Base-by-base conservation (phyloP, 2,113 vertebrate genomes). In the Menura novaehollandiae region DNA sequence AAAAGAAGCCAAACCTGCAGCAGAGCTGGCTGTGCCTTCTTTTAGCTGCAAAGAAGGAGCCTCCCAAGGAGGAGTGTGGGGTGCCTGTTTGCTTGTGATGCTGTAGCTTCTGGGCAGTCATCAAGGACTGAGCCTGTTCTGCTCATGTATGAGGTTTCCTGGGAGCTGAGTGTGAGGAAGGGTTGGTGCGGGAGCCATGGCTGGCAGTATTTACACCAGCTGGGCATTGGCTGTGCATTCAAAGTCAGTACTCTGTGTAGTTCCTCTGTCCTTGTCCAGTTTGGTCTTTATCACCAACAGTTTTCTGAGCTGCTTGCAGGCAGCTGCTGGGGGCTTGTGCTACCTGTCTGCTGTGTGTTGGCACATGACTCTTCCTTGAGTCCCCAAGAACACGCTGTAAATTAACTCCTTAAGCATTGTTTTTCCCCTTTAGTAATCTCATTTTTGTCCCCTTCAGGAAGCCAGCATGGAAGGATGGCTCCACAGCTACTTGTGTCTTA, bases 391-490 rank as follows among this genome's bases (percentile, higher is more conserved):
- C 18, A 2, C n/a, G 43, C 14, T 67, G 47, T 79, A 37, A 55
- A 18, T 53, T 51, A 12, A 37, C 53, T 82, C 9, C 13, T 68
- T 28, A 33, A 73, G n/a, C 3, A 1, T 10, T 53, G 9, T 24
- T 49, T 23, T 44, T 13, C 27, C n/a, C 27, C 14, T 41, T 83
- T 71, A 56, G 9, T 69, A 52, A 93, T 52, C 7, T 22, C 27
- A 9, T 76, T 59, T 95, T 52, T 86, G 56, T 35, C 96, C 72
- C 41, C 43, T 91, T 41, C 96, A 99, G 99, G 98, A 99, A 99
- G 88, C 99, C 99, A 10, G 99, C 98, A 1, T 99, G 99, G 99
- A 99, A 99, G 92, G 99, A 99, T 55, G 99, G 99, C 28, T 99
- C 99, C 81, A 99, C 99, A 18, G 99, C 99, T n/a, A 99, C 99